Evolutionary conservation across 1,140 invertebrate genomes (phyloP), one percentile per base, ranked within the genome.

Genomic region (Ctenoplectra terminalis): DNA sequence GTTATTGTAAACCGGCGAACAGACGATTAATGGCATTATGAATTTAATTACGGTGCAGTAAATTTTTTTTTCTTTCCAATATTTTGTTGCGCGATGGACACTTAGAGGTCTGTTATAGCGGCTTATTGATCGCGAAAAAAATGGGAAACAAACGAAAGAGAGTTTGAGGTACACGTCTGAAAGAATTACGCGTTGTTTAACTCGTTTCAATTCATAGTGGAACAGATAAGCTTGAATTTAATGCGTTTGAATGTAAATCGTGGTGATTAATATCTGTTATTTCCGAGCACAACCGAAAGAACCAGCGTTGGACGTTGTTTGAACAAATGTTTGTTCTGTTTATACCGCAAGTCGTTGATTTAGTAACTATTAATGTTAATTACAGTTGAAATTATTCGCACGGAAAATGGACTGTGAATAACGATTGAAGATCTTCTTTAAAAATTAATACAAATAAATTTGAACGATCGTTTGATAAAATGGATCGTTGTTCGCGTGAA

Each of bases 1-100:
- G 58, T 74, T 74, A 74, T 63, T 63, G 58, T 63, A 74, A 74
- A 60, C 58, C 43, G 15, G 23, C 58, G 71, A 58, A 74, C 72
- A 37, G 31, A 9, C 23, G 50, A 63, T 48, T 48, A 74, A 74
- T 50, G 31, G 43, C 58, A 2, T 26, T 74, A 29, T 61, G 63
- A 74, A 63, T 74, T 31, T 63, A 63, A 74, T 63, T 74, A 74
- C 48, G 50, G 29, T 43, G 50, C n/a, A 58, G 5, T 74, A 40
- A 63, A 74, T n/a, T n/a, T 52, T 20, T 31, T 60, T 74, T 74
- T 26, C 29, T 6, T 48, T 48, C 1, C 29, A n/a, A 20, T 40
- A 56, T 31, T 52, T 26, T 52, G 23, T 52, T 54, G 8, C 58
- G 23, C 26, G 15, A 26, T 13, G 40, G 56, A 23, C 20, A 48